Conservation (phyloP, 2,888 invertebrate species). For the Ferrisia virgata region DNA sequence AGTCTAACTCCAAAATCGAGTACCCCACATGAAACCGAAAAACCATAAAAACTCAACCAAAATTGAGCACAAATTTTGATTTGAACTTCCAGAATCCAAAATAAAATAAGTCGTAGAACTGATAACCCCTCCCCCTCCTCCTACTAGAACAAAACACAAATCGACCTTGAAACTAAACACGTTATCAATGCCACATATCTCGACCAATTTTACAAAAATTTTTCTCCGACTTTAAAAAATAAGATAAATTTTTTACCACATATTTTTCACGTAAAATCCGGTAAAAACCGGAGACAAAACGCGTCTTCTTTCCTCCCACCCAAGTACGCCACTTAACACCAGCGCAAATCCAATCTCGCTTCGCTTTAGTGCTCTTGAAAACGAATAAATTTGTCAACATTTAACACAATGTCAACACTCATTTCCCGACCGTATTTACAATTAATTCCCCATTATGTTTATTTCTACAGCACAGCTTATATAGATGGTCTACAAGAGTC, state of each 20-base stretch:
- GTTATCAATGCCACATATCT: no score
- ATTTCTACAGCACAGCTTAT: background rate
- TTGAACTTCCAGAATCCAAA: no score
- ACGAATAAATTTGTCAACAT: background rate
- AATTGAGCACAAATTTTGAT: no score
- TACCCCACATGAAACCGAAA: no score
- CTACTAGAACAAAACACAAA: no score
- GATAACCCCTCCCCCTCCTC: no score
- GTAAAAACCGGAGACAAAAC: background rate
- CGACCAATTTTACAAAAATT: background rate
- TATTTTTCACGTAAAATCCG: background rate
- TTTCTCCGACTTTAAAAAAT: background rate
- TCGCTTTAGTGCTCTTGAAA: background rate
- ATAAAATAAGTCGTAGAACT: no score
- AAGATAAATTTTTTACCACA: background rate
- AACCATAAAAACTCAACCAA: no score
- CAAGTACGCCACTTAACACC: background rate
- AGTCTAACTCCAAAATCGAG: no score
- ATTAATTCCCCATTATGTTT: background rate
- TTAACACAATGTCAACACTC: constrained; percentile 9
- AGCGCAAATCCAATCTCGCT: background rate
- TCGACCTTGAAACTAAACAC: no score
- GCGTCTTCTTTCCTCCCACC: background rate
- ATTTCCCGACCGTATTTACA: background rate
- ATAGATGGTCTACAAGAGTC: background rate